Conservation (phyloP, 2,797 vertebrate species). For the Aphelocoma californica region DNA sequence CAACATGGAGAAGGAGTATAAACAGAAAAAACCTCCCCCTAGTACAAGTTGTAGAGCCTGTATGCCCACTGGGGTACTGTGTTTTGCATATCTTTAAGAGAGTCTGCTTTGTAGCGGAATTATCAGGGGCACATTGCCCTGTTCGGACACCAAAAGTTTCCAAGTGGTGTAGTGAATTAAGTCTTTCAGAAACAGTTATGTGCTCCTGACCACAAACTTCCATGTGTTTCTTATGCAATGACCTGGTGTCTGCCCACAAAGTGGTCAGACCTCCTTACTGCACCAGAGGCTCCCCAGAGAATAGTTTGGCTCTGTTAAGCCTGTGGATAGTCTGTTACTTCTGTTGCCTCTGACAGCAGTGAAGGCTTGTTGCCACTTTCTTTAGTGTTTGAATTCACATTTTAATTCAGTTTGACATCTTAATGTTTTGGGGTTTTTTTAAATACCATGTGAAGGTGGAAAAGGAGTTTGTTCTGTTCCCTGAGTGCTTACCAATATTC, state of each 20-base stretch:
- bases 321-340: not conserved
- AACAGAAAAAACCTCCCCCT: not conserved
- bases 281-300: not conserved
- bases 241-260: not conserved
- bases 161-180: not conserved
- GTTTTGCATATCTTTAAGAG: not conserved
- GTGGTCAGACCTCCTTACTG: not conserved
- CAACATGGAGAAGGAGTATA: not conserved
- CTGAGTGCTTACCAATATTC: not conserved
- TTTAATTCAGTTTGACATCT: not conserved
- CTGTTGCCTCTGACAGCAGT: not conserved
- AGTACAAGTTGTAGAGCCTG: not conserved
- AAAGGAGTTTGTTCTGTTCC: not conserved
- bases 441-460: fast-evolving
- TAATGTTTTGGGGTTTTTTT: not conserved
- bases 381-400: not conserved
- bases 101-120: not conserved
- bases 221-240: not conserved
- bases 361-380: not conserved
- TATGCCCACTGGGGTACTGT: not conserved
- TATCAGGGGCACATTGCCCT: not conserved
- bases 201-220: not conserved
- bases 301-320: not conserved
- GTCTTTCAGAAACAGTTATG: not conserved
- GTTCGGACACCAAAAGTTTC: not conserved